phyloP scores from a whole-genome alignment of 92 coral and sea anemone species.

The Plumapathes pennacea region DNA sequence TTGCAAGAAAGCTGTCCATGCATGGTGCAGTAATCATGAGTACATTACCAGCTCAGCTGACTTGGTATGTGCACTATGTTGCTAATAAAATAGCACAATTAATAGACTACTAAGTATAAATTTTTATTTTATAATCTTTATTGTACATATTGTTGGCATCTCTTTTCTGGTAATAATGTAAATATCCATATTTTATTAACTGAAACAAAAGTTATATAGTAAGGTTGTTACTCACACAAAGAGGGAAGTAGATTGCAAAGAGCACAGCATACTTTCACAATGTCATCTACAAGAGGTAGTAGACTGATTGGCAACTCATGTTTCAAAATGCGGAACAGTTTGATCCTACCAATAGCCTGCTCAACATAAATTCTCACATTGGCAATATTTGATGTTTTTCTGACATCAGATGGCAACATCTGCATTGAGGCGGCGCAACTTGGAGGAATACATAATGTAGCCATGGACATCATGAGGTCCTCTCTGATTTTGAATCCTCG shows the following conservation, averaged over 20 bases:
- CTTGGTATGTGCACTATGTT: conserved; percentile 44
- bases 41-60: conserved; percentile 37
- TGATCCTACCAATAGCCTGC: conserved; percentile 60
- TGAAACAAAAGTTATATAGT: too few relatives aligned
- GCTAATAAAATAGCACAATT: too few relatives aligned
- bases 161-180: too few relatives aligned
- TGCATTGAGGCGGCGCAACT: conserved; percentile 52
- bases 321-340: conserved; percentile 46
- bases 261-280: conserved; percentile 56
- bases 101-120: too few relatives aligned
- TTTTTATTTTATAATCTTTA: too few relatives aligned
- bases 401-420: conserved; percentile 55
- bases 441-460: conserved; percentile 60
- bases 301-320: conserved; percentile 55
- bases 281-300: conserved; percentile 60
- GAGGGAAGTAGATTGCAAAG: conserved; percentile 55
- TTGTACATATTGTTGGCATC: too few relatives aligned
- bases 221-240: too few relatives aligned
- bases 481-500: conserved; percentile 63
- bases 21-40: conserved; percentile 58
- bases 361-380: conserved; percentile 70
- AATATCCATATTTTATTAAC: too few relatives aligned
- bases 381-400: conserved; percentile 61
- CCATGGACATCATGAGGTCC: conserved; percentile 47
- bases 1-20: conserved; percentile 44